phyloP scores from a whole-genome alignment of 2,113 vertebrate genomes.

The Sapayoa aenigma region DNA sequence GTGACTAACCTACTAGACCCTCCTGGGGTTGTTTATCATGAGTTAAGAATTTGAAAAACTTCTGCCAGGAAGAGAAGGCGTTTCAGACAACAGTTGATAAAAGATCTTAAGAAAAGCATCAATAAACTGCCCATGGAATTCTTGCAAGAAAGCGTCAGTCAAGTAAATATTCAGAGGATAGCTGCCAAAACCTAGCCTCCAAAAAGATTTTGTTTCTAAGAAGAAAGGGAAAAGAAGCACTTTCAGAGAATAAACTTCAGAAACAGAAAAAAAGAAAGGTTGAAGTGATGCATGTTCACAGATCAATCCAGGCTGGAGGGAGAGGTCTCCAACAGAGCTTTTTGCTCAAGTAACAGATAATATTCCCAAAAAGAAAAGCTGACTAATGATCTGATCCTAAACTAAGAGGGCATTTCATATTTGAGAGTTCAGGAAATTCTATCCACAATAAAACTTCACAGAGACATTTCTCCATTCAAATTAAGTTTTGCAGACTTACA shows the following conservation, averaged over 20 bases:
- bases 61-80: slow-evolving; percentile 36
- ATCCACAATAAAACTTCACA: background rate
- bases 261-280: background rate
- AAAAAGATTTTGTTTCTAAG: background rate
- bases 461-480: background rate
- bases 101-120: slow-evolving; percentile 29
- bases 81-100: slow-evolving; percentile 49
- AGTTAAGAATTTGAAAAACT: slow-evolving; percentile 25
- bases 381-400: background rate
- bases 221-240: background rate
- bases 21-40: slow-evolving; percentile 18
- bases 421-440: slow-evolving; percentile 11
- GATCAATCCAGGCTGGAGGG: background rate
- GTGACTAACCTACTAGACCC: slow-evolving; percentile 29
- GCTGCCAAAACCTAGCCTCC: background rate
- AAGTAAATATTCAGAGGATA: slow-evolving; percentile 26
- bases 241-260: slow-evolving; percentile 15
- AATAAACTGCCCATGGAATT: slow-evolving; percentile 16
- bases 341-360: background rate
- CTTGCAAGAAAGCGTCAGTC: slow-evolving; percentile 23
- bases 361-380: slow-evolving; percentile 20
- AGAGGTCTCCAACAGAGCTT: background rate
- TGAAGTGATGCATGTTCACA: background rate
- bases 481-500: background rate
- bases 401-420: background rate